phyloP scores from a whole-genome alignment of 1,140 invertebrate species.

The Thaumatotibia leucotreta region DNA sequence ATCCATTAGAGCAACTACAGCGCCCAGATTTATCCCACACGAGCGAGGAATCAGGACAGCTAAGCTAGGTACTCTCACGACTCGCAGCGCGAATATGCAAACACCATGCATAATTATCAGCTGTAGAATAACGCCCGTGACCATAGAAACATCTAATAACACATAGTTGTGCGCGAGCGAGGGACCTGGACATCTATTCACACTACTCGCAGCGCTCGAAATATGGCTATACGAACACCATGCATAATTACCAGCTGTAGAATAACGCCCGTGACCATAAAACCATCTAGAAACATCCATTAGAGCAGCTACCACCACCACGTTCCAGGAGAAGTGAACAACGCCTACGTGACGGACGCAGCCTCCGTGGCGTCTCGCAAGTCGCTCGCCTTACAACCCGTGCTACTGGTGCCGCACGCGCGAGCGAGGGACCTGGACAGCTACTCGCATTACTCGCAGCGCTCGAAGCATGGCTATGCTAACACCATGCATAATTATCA shows the following conservation, averaged over 20 bases:
- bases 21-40: no score
- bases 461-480: slow-evolving; percentile 72
- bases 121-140: slow-evolving; percentile 53
- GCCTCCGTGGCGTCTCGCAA: slow-evolving; percentile 89
- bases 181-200: no score
- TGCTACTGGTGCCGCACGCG: slow-evolving; percentile 83
- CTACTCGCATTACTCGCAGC: slow-evolving; percentile 85
- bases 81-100: slow-evolving; percentile 72
- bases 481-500: slow-evolving; percentile 81
- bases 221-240: no score
- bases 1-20: no score
- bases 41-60: no score
- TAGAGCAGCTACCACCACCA: no score
- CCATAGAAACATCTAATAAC: no score
- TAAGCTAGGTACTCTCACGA: slow-evolving; percentile 82
- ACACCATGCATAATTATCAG: slow-evolving; percentile 81
- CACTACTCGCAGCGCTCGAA: no score
- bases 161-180: no score
- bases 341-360: slow-evolving; percentile 87
- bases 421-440: slow-evolving; percentile 77
- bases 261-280: no score
- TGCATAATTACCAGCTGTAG: no score
- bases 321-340: slow-evolving; percentile 89
- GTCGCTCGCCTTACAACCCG: slow-evolving; percentile 90
- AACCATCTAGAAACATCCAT: no score